phyloP scores from a whole-genome alignment of 2,797 vertebrate species.

The Schizopygopsis malacanthus region DNA sequence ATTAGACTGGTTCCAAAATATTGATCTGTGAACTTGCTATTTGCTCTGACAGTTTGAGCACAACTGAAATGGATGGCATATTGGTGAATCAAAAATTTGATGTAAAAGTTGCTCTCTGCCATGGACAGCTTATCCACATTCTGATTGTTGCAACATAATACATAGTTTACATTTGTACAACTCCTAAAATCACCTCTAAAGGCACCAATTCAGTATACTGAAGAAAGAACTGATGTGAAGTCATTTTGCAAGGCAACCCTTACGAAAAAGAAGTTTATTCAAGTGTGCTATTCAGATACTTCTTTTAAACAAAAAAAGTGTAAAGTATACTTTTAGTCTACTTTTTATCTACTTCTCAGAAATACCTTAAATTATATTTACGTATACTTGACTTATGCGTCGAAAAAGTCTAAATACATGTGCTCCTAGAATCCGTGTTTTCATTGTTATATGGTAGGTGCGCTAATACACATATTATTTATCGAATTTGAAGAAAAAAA shows the following conservation, averaged over 20 bases:
- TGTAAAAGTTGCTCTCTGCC: background rate
- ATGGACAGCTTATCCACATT: background rate
- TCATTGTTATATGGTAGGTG: no score
- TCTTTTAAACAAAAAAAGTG: no score
- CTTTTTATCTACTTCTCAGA: no score
- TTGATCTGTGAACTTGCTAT: slow-evolving; percentile 15
- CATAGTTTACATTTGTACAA: slow-evolving; percentile 69
- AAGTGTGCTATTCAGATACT: no score
- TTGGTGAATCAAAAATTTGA: background rate
- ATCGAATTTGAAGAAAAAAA: no score
- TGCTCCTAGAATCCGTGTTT: no score
- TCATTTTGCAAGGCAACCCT: background rate
- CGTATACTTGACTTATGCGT: no score
- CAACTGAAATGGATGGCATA: background rate
- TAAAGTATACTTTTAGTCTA: no score
- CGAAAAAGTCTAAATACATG: no score
- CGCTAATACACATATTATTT: no score
- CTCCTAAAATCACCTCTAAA: slow-evolving; percentile 72
- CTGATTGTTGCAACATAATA: slow-evolving; percentile 60
- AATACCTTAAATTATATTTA: no score
- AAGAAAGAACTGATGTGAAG: background rate
- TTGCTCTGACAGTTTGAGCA: background rate
- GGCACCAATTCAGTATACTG: background rate
- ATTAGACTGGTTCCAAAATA: background rate
- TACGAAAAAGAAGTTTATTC: no score